A percentile compares a stretch with the other conserved stretches of the same genome.
Conservation (phyloP, 2,797 vertebrate species). For the Tamandua tetradactyla region DNA sequence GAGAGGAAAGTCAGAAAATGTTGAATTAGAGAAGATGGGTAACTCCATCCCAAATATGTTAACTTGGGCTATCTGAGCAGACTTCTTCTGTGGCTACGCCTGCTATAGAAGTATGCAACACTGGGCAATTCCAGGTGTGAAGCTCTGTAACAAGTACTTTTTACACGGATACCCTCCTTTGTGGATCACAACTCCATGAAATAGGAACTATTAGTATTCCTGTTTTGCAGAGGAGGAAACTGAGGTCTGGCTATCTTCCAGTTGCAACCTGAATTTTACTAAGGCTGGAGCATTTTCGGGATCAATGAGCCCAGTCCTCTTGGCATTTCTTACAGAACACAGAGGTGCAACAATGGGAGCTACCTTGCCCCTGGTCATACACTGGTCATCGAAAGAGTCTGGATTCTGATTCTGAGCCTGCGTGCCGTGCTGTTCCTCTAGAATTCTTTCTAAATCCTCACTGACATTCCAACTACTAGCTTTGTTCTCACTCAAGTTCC, state of each 20-base stretch:
- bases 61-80: background rate
- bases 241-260: background rate
- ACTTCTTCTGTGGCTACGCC: background rate
- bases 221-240: background rate
- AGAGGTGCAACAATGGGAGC: background rate
- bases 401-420: background rate
- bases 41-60: background rate
- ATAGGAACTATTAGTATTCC: background rate
- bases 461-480: background rate
- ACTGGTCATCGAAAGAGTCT: background rate
- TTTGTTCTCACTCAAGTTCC: slow-evolving; percentile 31
- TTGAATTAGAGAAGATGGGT: background rate
- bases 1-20: background rate
- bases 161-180: rapidly evolving
- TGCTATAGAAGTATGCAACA: background rate
- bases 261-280: background rate
- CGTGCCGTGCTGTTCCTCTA: background rate
- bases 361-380: background rate
- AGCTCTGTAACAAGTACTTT: background rate
- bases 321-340: background rate
- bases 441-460: background rate
- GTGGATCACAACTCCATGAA: rapidly evolving
- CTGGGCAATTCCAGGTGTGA: background rate
- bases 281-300: background rate
- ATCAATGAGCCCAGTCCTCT: background rate